phyloP scores from a whole-genome alignment of 2,888 invertebrate species.

The Drosophila vallismaia region DNA sequence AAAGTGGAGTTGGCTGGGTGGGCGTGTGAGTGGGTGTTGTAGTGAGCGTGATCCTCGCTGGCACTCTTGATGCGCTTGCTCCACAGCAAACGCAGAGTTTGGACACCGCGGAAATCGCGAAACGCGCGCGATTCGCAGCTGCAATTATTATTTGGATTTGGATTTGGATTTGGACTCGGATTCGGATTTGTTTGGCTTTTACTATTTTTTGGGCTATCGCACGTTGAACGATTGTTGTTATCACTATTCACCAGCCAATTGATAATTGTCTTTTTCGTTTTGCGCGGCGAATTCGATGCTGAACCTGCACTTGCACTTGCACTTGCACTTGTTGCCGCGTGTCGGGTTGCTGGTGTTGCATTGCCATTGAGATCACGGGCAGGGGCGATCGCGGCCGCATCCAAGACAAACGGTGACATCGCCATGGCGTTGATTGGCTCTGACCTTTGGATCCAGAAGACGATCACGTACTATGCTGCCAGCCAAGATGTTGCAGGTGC shows the following conservation, averaged over 20 bases:
- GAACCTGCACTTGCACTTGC: slow-evolving; percentile 11
- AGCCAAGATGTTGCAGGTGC: slow-evolving; percentile 22
- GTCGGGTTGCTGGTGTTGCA: slow-evolving; percentile 22
- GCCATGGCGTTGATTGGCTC: slow-evolving; percentile 44
- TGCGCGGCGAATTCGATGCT: slow-evolving; percentile 55
- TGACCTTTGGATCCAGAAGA: slow-evolving; percentile 20
- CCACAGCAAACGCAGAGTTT: slow-evolving; percentile 82
- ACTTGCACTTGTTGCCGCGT: neutral
- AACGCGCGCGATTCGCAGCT: slow-evolving; percentile 65
- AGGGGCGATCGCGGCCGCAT: slow-evolving; percentile 42
- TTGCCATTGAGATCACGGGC: slow-evolving; percentile 60
- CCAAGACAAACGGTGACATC: slow-evolving; percentile 41
- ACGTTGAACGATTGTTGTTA: slow-evolving; percentile 35
- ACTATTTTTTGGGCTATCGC: slow-evolving; percentile 20
- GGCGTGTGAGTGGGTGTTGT: slow-evolving; percentile 17
- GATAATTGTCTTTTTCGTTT: slow-evolving; percentile 78
- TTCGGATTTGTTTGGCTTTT: slow-evolving; percentile 22
- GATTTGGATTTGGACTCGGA: slow-evolving; percentile 20
- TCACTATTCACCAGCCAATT: slow-evolving; percentile 78
- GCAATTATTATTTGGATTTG: slow-evolving; percentile 40
- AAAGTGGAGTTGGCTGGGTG: slow-evolving; percentile 29
- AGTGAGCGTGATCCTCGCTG: slow-evolving; percentile 52
- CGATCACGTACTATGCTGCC: slow-evolving; percentile 39
- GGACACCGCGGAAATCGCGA: slow-evolving; percentile 82
- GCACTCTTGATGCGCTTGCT: slow-evolving; percentile 81